A percentile compares a stretch with the other conserved stretches of the same genome.
phyloP scores from a whole-genome alignment of 1,140 invertebrate genomes.

The Polypedilum vanderplanki region DNA sequence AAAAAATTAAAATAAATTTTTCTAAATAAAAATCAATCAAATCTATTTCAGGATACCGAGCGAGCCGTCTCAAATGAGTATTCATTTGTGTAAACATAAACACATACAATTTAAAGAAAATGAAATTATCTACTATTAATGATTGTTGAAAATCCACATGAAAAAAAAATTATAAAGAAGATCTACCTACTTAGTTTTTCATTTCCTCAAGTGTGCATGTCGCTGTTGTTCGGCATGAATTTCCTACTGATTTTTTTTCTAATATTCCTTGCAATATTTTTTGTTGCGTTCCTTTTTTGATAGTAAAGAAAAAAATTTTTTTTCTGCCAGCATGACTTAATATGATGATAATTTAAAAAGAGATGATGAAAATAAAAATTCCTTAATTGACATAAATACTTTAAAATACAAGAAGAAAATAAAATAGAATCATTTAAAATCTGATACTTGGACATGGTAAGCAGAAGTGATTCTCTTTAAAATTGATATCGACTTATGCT shows the following conservation, averaged over 20 bases:
- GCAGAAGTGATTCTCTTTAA: no score
- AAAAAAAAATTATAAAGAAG: neutral
- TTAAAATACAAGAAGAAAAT: neutral
- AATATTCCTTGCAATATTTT: neutral
- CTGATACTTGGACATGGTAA: no score
- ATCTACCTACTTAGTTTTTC: neutral
- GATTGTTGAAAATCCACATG: neutral
- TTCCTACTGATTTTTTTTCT: neutral
- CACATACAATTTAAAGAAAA: neutral
- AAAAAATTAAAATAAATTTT: neutral
- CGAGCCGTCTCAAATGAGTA: constrained; percentile 61
- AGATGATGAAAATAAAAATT: neutral
- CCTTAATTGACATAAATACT: neutral
- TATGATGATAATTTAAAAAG: neutral
- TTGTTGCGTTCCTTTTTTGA: neutral
- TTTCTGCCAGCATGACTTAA: neutral
- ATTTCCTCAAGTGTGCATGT: neutral
- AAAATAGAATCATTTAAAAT: neutral
- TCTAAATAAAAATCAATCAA: neutral
- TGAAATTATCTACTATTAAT: neutral
- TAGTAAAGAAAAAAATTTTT: neutral
- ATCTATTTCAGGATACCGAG: neutral
- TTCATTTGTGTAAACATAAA: constrained; percentile 51
- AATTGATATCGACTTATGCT: no score
- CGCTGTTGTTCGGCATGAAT: no score